Base-by-base conservation (phyloP, 2,888 invertebrate genomes). In the Metallyticus violacea region DNA sequence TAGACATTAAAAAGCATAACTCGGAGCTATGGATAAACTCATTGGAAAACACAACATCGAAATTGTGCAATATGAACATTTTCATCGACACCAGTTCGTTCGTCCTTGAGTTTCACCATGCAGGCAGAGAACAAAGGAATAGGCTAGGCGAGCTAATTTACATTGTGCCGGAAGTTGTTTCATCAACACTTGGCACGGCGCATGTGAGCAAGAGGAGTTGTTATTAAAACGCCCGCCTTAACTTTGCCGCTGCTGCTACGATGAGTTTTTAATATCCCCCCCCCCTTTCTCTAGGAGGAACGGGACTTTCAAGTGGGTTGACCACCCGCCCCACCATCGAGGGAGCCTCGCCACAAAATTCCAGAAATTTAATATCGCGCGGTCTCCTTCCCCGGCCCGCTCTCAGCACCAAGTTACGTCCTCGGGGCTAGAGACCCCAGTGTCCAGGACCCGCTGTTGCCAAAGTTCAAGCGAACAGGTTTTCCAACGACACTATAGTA, bases 351-450 rank as follows among this genome's bases (percentile, higher is more conserved):
- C 90, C 89, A 91, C 93, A 91, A 92, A 93, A 93, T 93, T 93
- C 92, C 92, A 91, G 92, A 93, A 93, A 93, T 93, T 93, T 93
- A 93, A 93, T 93, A 93, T 93, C 93, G 26, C 82, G 40, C 83
- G 40, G 40, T 62, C 40, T 9, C 15, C 22, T 22, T 62, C 40
- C 40, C 22, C 22, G 15, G 15, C 40, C 40, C 40, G 40, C 40
- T 62, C 40, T 62, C 40, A 62, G 40, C 40, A 62, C 40, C 40
- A n/a, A n/a, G n/a, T n/a, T n/a, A n/a, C n/a, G n/a, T n/a, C n/a
- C n/a, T 22, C 3, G 22, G 40, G 40, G 40, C 40, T 62, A 62
- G 15, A 62, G 40, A 62, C 40, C 40, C n/a, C 40, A 22, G 40
- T 62, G 40, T 62, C 40, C 40, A 62, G 15, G 22, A 62, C 40